Base-by-base conservation (phyloP, 1,140 invertebrate species). In the Phthorimaea operculella region DNA sequence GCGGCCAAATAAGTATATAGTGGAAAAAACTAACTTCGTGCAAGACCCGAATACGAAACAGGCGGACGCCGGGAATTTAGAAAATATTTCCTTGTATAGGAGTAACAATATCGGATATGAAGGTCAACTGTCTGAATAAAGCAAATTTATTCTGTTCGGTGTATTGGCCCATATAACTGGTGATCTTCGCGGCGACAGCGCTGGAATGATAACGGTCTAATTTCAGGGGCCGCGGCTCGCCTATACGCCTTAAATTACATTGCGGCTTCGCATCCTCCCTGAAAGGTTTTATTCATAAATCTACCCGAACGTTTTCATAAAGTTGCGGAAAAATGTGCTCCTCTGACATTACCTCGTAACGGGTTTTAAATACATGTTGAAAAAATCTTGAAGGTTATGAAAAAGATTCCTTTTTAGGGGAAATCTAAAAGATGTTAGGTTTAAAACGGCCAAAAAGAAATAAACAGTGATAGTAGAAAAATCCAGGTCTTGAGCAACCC, bases 241-340 rank as follows among this genome's bases (percentile, higher is more conserved):
- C 68, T 70, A 81, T 81, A 72, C 69, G 72, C 68, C 69, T 74
- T 79, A 82, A 80, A 82, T 84, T 84, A 80, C 77, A 75, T 73
- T 72, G 71, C 72, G 72, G 74, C 63, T 65, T 70, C 72, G 68
- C 70, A 75, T 75, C 72, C 72, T 65, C 77, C 69, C 72, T 79
- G 77, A 82, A 79, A 83, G 80, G 79, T 82, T 83, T 83, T 79
- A 81, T 83, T 83, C 78, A 83, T 82, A 83, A 83, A 83, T 83
- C 80, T 80, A 72, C 64, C 68, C 72, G 62, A 81, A 80, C 76
- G 70, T 79, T 83, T 82, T 80, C 77, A 83, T 80, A 79, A 83
- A 77, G 68, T 79, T 74, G 63, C 65, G 61, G 63, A 68, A 70
- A 77, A 81, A 72, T 74, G 72, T 78, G 72, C 70, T 64, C 72